These are phyloP conservation scores for Luperina nickerlii DNA, from an alignment of 2,888 invertebrate genomes.

Conservation along the genomic window DNA sequence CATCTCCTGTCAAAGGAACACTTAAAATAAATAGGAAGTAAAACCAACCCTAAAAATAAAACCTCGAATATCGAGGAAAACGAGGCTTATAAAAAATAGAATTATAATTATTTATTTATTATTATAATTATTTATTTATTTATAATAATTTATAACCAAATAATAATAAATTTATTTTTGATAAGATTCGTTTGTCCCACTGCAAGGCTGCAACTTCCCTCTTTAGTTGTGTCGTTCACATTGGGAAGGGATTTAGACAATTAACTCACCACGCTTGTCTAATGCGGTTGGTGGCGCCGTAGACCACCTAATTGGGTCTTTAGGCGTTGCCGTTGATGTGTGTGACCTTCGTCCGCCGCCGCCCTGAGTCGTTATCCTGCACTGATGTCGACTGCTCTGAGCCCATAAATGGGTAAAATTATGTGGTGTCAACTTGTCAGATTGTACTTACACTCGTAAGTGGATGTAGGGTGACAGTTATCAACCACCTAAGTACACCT, in stretches of 20 bases:
- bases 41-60: background rate
- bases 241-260: background rate
- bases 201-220: background rate
- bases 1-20: background rate
- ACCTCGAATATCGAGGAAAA: background rate
- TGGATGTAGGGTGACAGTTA: background rate
- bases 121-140: too few relatives aligned
- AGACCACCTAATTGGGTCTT: background rate
- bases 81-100: too few relatives aligned
- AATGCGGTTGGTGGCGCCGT: background rate
- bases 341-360: background rate
- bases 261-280: background rate
- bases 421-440: background rate
- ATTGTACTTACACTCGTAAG: background rate
- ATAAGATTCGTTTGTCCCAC: too few relatives aligned
- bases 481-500: background rate
- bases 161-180: too few relatives aligned
- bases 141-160: too few relatives aligned
- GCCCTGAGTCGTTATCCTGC: background rate
- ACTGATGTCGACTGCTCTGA: too few relatives aligned
- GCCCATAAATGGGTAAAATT: background rate
- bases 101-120: too few relatives aligned
- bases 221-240: background rate
- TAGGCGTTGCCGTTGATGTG: background rate
- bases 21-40: background rate